Evolutionary conservation across 92 coral and sea anemone species (phyloP).

Genomic region (Porites divaricata): DNA sequence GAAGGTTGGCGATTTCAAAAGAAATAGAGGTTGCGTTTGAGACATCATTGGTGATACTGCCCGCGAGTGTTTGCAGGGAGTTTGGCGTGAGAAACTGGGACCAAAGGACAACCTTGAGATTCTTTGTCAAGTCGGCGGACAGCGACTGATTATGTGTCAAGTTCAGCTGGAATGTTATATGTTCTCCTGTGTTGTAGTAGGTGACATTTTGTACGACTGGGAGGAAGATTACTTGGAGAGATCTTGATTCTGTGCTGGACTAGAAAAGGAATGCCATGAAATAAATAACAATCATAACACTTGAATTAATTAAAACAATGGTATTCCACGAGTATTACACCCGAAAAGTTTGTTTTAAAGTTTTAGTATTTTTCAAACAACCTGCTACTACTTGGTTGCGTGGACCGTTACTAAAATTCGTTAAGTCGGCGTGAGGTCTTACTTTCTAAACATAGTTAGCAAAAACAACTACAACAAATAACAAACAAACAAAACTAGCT

Average conservation of each 20-base stretch:
- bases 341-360: neutral
- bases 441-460: too few species aligned
- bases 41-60: neutral
- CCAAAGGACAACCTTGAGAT: slow-evolving; percentile 46
- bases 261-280: neutral
- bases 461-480: too few species aligned
- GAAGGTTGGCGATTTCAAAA: slow-evolving; percentile 22
- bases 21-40: slow-evolving; percentile 33
- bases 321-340: neutral
- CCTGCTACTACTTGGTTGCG: too few species aligned
- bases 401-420: too few species aligned
- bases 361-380: too few species aligned
- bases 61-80: neutral
- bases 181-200: slow-evolving; percentile 75
- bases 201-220: slow-evolving; percentile 71
- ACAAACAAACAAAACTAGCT: too few species aligned
- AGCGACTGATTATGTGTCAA: slow-evolving; percentile 73
- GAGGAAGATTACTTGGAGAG: slow-evolving; percentile 49
- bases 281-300: neutral
- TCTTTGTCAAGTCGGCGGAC: slow-evolving; percentile 27
- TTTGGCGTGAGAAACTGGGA: slow-evolving; percentile 55
- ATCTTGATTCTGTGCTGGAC: slow-evolving; percentile 29
- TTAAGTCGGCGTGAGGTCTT: too few species aligned
- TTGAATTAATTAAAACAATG: too few species aligned
- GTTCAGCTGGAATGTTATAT: slow-evolving; percentile 58